phyloP scores from a whole-genome alignment of 2,888 invertebrate genomes.

The Thymelicus lineola region DNA sequence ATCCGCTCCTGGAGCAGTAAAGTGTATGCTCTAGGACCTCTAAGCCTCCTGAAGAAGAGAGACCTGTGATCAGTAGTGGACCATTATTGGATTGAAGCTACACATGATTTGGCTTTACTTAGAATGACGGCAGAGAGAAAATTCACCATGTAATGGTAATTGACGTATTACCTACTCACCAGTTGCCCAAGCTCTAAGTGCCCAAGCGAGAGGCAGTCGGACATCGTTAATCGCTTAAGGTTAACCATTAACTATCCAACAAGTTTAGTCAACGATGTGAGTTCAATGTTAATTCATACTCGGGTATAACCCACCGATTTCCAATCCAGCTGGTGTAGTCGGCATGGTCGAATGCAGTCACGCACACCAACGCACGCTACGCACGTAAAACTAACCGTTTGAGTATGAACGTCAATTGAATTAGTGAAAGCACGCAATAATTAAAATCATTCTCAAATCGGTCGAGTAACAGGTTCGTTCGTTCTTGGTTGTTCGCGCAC shows the following conservation, averaged over 20 bases:
- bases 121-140: too few species aligned
- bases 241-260: constrained; percentile 2
- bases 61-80: too few species aligned
- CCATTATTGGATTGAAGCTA: too few species aligned
- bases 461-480: constrained; percentile 52
- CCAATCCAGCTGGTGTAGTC: constrained; percentile 39
- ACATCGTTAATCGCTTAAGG: constrained; percentile 14
- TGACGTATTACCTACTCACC: too few species aligned
- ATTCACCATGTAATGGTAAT: too few species aligned
- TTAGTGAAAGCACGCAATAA: constrained; percentile 46
- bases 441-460: constrained; percentile 50
- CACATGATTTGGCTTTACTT: too few species aligned
- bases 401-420: constrained; percentile 45
- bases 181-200: background rate
- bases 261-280: constrained; percentile 29
- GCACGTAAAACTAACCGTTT: constrained; percentile 44
- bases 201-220: background rate
- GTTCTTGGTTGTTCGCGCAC: constrained; percentile 61
- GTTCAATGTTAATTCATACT: constrained; percentile 45
- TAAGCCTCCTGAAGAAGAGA: too few species aligned
- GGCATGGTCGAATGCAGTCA: constrained; percentile 36
- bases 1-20: too few species aligned
- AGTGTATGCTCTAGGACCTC: too few species aligned
- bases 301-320: constrained; percentile 39
- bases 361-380: constrained; percentile 28